Percentiles rank a stretch among this genome's conserved stretches.
Evolutionary conservation across 1,140 invertebrate species (phyloP).

Genomic region (Ceratosolen solmsi): DNA sequence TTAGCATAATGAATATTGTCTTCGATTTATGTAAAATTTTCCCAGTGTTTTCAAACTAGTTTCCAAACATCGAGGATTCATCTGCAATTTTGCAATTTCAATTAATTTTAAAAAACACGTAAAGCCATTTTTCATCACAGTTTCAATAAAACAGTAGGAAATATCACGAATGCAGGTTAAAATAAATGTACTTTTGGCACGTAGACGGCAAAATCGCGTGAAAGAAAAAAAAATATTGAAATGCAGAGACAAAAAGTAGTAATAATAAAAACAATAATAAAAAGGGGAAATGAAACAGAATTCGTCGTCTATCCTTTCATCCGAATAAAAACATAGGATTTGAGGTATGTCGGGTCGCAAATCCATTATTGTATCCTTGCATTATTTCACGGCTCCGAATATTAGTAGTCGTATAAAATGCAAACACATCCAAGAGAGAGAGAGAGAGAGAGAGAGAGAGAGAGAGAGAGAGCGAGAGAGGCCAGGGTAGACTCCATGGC

Average conservation of each 20-base stretch:
- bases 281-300: neutral
- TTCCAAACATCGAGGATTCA: too few species aligned
- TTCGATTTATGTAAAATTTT: neutral
- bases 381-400: neutral
- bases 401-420: neutral
- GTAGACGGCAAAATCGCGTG: neutral
- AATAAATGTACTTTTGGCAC: neutral
- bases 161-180: neutral
- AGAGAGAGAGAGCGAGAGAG: neutral
- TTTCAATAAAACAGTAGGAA: neutral
- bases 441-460: constrained; percentile 15
- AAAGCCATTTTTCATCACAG: constrained; percentile 1
- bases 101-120: constrained; percentile 1
- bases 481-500: neutral
- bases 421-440: neutral
- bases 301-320: neutral
- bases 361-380: neutral
- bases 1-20: neutral
- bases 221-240: constrained; percentile 7
- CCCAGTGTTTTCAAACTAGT: too few species aligned
- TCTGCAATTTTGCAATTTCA: neutral
- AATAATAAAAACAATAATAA: constrained; percentile 5
- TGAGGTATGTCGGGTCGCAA: neutral
- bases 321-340: constrained; percentile 21
- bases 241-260: neutral